Percentiles rank a stretch among this genome's conserved stretches.
phyloP scores from a whole-genome alignment of 1,140 invertebrate species.

The Tyrophagus putrescentiae region DNA sequence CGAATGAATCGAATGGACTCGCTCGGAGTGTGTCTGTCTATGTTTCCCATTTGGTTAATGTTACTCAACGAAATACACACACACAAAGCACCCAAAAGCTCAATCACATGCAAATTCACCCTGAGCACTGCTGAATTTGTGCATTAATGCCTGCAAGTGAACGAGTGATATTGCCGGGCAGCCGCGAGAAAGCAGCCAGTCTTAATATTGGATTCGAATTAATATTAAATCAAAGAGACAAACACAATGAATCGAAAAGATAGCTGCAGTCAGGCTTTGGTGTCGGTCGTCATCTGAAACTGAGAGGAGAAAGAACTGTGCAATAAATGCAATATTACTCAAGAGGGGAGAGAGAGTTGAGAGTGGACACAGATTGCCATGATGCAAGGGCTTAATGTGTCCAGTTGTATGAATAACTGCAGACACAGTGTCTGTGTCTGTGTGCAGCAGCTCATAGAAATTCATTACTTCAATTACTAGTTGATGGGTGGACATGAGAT shows the following conservation, averaged over 20 bases:
- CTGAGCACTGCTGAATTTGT: too few species aligned
- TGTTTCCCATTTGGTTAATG: too few species aligned
- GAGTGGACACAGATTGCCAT: constrained; percentile 8
- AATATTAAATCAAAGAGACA: not conserved
- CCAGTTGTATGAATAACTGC: constrained; percentile 13
- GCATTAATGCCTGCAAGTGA: too few species aligned
- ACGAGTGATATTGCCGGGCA: too few species aligned
- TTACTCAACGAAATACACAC: too few species aligned
- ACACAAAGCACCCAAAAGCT: too few species aligned
- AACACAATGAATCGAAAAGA: not conserved
- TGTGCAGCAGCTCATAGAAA: constrained; percentile 2
- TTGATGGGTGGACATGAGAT: constrained; percentile 1
- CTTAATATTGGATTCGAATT: too few species aligned
- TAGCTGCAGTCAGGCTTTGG: not conserved
- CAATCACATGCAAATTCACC: too few species aligned
- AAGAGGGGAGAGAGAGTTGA: not conserved
- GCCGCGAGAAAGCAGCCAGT: too few species aligned
- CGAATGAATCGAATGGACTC: too few species aligned
- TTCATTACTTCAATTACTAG: constrained; percentile 14
- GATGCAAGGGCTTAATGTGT: constrained; percentile 10
- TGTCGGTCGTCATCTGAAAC: not conserved
- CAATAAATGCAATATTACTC: constrained; percentile 3
- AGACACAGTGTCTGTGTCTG: not conserved
- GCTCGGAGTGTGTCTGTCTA: too few species aligned
- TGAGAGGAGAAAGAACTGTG: not conserved